These are phyloP conservation scores for Parus major DNA, from an alignment of 2,113 vertebrate species.

Conservation along the genomic window DNA sequence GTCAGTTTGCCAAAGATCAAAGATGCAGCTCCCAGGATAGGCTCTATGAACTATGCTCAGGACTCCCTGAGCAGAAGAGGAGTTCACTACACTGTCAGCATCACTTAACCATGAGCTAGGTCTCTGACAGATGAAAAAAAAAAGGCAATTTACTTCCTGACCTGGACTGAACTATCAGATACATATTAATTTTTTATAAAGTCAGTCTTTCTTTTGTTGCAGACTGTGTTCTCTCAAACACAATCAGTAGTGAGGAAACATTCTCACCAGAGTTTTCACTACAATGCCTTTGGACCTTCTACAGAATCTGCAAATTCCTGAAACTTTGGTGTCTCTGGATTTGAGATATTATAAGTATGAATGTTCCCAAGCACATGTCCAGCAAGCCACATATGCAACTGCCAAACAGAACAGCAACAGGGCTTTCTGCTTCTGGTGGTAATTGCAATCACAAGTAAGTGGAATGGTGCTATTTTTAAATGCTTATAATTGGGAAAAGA, in stretches of 20 bases:
- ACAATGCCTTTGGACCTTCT: neutral
- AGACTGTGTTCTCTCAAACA: neutral
- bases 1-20: neutral
- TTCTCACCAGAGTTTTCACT: neutral
- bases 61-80: neutral
- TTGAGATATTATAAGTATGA: neutral
- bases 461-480: neutral
- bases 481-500: neutral
- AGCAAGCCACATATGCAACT: neutral
- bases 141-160: neutral
- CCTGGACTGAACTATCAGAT: neutral
- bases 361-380: neutral
- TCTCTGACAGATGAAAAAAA: neutral
- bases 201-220: neutral
- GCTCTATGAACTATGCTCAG: neutral
- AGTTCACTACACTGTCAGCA: neutral
- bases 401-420: neutral
- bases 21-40: neutral
- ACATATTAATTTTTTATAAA: neutral
- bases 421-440: neutral
- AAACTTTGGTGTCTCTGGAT: neutral
- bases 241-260: neutral
- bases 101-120: neutral
- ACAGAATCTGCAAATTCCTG: neutral
- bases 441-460: neutral